Evolutionary conservation across 2,888 invertebrate genomes (phyloP).

Genomic region (Aethes cnicana): DNA sequence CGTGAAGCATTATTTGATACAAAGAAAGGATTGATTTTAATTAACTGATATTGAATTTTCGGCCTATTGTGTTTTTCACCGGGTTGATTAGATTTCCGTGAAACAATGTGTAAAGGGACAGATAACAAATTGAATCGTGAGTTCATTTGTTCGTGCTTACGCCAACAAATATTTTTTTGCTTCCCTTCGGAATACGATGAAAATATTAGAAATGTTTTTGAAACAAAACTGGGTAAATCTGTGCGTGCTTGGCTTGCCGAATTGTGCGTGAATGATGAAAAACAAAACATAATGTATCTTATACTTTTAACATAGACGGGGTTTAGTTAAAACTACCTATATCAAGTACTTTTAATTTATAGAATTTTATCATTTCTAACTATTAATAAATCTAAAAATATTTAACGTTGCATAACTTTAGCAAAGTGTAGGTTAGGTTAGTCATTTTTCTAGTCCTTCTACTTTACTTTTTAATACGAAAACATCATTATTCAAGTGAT

Average conservation of each 20-base stretch:
- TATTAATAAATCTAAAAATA: too few relatives aligned
- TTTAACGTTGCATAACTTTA: too few relatives aligned
- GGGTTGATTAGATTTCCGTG: slow-evolving; percentile 69
- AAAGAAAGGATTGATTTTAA: slow-evolving; percentile 72
- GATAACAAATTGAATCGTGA: slow-evolving; percentile 67
- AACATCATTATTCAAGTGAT: too few relatives aligned
- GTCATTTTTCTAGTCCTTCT: too few relatives aligned
- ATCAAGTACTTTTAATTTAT: too few relatives aligned
- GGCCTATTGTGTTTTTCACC: slow-evolving; percentile 65
- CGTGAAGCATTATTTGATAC: slow-evolving; percentile 33
- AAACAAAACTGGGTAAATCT: slow-evolving; percentile 8
- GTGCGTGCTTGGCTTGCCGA: neutral
- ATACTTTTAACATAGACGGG: too few relatives aligned
- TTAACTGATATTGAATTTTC: slow-evolving; percentile 71
- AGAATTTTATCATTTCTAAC: too few relatives aligned
- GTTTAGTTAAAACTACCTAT: too few relatives aligned
- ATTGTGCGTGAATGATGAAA: slow-evolving; percentile 13
- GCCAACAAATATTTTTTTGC: slow-evolving; percentile 48
- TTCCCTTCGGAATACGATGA: slow-evolving; percentile 35
- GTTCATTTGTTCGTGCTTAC: slow-evolving; percentile 59
- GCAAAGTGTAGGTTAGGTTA: too few relatives aligned
- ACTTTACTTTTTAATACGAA: too few relatives aligned
- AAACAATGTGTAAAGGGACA: slow-evolving; percentile 72
- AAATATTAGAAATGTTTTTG: slow-evolving; percentile 16
- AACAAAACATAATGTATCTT: neutral